phyloP scores from a whole-genome alignment of 2,113 vertebrate species.

The Tylochromis polylepis region DNA sequence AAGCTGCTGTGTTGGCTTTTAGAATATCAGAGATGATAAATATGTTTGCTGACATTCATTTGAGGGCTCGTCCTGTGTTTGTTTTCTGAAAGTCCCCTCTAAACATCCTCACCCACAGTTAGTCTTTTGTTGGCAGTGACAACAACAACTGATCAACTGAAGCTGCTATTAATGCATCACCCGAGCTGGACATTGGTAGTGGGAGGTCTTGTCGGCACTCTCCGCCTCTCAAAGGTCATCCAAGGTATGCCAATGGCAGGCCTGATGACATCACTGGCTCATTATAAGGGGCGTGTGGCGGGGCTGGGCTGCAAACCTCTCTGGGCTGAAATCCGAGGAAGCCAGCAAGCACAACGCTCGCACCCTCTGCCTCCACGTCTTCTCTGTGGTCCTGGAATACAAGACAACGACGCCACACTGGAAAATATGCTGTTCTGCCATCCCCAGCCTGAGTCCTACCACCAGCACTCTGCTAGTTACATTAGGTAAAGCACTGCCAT shows the following conservation, averaged over 20 bases:
- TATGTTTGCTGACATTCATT: background rate
- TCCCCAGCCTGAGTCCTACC: slow-evolving; percentile 86
- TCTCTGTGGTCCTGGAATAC: slow-evolving; percentile 1
- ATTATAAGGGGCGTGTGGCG: slow-evolving; percentile 54
- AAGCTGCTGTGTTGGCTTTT: background rate
- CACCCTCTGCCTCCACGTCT: background rate
- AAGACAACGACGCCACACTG: slow-evolving; percentile 2
- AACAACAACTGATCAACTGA: slow-evolving; percentile 12
- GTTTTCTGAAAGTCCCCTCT: background rate
- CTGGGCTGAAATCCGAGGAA: background rate
- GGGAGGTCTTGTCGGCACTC: slow-evolving; percentile 14
- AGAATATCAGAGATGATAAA: background rate
- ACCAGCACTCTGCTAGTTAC: slow-evolving; percentile 81
- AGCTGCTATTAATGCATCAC: slow-evolving; percentile 21
- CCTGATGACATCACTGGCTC: slow-evolving; percentile 35
- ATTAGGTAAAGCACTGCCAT: slow-evolving; percentile 79
- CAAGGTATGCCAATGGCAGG: slow-evolving; percentile 29
- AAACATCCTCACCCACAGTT: background rate
- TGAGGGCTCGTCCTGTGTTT: background rate
- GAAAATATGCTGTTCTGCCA: slow-evolving; percentile 86
- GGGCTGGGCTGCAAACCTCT: background rate
- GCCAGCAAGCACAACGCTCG: background rate
- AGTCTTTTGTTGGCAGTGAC: slow-evolving; percentile 11
- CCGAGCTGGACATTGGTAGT: background rate
- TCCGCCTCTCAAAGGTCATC: slow-evolving; percentile 43